Evolutionary conservation across 2,797 vertebrate species (phyloP).

Genomic region (Allochrocebus solatus): DNA sequence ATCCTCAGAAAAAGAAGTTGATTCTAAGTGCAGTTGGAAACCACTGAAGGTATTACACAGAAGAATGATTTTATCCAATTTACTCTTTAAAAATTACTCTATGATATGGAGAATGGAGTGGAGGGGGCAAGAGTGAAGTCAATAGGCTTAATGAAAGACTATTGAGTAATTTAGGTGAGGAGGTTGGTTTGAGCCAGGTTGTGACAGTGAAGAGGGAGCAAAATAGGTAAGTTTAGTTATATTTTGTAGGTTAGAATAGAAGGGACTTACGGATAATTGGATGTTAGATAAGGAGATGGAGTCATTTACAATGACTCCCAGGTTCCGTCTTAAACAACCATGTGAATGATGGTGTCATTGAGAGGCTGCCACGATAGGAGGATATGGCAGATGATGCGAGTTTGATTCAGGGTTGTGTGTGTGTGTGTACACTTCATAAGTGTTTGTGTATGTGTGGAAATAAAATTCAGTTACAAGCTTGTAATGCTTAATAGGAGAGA

Average conservation of each 20-base stretch:
- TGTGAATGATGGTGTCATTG: neutral
- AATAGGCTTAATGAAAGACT: neutral
- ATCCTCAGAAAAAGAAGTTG: conserved; percentile 8
- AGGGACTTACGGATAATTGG: neutral
- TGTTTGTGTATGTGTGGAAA: neutral
- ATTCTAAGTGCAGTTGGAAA: neutral
- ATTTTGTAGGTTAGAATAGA: neutral
- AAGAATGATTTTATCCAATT: neutral
- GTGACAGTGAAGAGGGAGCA: neutral
- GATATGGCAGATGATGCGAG: neutral
- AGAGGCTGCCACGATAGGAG: neutral
- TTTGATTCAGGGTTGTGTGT: neutral
- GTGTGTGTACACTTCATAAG: neutral
- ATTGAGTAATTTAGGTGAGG: neutral
- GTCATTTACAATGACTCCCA: neutral
- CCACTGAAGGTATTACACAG: neutral
- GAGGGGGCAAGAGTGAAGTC: neutral
- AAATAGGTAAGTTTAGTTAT: neutral
- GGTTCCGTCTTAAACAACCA: neutral
- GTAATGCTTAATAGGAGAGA: neutral
- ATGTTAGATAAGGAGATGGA: neutral
- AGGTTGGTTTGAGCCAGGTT: neutral
- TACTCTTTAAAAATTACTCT: neutral
- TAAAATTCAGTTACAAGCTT: neutral
- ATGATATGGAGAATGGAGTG: neutral